Percentiles rank a stretch among this genome's conserved stretches.
phyloP scores from a whole-genome alignment of 92 coral and sea anemone genomes.

The Ricordea florida region DNA sequence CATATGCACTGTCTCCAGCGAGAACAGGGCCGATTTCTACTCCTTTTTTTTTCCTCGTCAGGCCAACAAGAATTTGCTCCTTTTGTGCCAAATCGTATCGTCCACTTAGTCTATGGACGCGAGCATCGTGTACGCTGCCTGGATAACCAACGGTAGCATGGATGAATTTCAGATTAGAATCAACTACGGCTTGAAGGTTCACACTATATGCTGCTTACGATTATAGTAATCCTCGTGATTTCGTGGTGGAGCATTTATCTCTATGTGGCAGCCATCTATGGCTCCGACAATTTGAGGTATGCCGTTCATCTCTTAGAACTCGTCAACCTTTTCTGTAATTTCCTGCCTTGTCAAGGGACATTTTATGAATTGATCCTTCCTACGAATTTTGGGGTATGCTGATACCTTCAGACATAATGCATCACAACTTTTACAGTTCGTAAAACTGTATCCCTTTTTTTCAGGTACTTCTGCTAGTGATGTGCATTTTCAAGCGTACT shows the following conservation, averaged over 20 bases:
- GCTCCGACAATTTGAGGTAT: slow-evolving; percentile 57
- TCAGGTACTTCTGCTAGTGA: slow-evolving; percentile 45
- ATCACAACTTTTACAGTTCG: background rate
- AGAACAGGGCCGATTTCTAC: slow-evolving; percentile 19
- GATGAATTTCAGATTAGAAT: slow-evolving; percentile 25
- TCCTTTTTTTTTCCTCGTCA: slow-evolving; percentile 8
- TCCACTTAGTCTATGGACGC: slow-evolving; percentile 8
- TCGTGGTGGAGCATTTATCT: slow-evolving; percentile 44
- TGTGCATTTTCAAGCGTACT: slow-evolving; percentile 76
- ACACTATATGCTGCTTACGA: slow-evolving; percentile 40
- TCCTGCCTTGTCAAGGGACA: slow-evolving; percentile 46
- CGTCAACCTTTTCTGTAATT: slow-evolving; percentile 15
- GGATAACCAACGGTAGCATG: slow-evolving; percentile 48
- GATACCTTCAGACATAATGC: background rate
- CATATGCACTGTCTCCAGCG: slow-evolving; percentile 41
- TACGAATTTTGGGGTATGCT: too few species aligned
- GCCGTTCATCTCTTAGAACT: slow-evolving; percentile 38
- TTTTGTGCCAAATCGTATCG: slow-evolving; percentile 1
- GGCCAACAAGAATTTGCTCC: background rate
- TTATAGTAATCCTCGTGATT: slow-evolving; percentile 21
- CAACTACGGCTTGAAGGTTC: slow-evolving; percentile 35
- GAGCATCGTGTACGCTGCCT: slow-evolving; percentile 32
- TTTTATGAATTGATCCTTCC: slow-evolving; percentile 30
- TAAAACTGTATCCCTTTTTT: background rate
- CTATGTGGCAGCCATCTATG: slow-evolving; percentile 36